Evolutionary conservation across 2,888 invertebrate genomes (phyloP).

Genomic region (Mesodorylaimus sp.): DNA sequence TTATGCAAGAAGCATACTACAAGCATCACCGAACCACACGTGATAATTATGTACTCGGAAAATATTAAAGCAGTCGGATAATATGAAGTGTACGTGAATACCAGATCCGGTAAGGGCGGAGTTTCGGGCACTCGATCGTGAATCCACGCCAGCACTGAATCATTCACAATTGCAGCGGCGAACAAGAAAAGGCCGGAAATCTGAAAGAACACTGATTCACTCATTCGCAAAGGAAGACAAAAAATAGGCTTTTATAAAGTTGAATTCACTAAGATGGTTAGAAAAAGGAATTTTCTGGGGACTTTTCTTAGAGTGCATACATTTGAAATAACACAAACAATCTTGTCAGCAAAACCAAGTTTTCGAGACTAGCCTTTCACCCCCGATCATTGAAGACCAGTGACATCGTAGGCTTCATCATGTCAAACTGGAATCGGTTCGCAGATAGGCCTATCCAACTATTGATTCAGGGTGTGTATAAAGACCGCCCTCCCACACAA

Average conservation of each 20-base stretch:
- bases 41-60: constrained; percentile 67
- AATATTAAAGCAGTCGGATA: constrained; percentile 58
- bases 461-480: not conserved
- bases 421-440: not conserved
- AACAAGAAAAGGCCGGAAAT: constrained; percentile 20
- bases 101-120: constrained; percentile 59
- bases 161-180: constrained; percentile 20
- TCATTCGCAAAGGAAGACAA: too few relatives aligned
- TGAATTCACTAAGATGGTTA: too few relatives aligned
- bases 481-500: too few relatives aligned
- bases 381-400: too few relatives aligned
- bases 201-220: too few relatives aligned
- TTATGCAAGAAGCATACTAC: constrained; percentile 63
- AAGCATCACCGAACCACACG: constrained; percentile 55
- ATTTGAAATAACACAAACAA: too few relatives aligned
- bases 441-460: not conserved
- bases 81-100: constrained; percentile 53
- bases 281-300: too few relatives aligned
- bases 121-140: constrained; percentile 68
- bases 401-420: too few relatives aligned
- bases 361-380: too few relatives aligned
- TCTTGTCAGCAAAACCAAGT: too few relatives aligned
- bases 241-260: too few relatives aligned
- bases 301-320: too few relatives aligned
- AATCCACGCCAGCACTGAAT: constrained; percentile 48